Evolutionary conservation across 2,797 vertebrate genomes (phyloP).

Genomic region (Rhinogobio ventralis): DNA sequence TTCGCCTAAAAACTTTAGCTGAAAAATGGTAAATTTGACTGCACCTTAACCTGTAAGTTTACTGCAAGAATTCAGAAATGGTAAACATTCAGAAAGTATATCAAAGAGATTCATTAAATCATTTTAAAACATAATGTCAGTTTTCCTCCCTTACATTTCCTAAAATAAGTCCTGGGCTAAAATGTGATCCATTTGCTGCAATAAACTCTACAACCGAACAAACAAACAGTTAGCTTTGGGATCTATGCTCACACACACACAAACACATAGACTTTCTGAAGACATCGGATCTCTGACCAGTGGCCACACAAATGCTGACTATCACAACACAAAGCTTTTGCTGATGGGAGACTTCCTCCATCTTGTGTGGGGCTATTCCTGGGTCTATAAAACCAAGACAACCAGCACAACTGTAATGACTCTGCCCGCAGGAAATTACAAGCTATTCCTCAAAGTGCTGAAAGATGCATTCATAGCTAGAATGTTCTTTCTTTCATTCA

Average conservation of each 20-base stretch:
- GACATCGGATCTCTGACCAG: constrained; percentile 8
- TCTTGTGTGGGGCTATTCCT: constrained; percentile 27
- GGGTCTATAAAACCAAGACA: constrained; percentile 26
- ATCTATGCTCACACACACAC: constrained; percentile 10
- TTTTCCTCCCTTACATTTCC: neutral
- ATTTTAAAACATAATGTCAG: neutral
- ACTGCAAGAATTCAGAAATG: neutral
- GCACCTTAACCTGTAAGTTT: neutral
- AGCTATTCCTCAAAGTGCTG: constrained; percentile 45
- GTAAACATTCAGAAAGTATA: neutral
- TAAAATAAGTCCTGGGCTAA: neutral
- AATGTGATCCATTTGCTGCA: neutral
- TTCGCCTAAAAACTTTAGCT: too few relatives aligned
- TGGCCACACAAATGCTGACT: constrained; percentile 40
- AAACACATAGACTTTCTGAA: neutral
- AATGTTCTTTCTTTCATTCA: neutral
- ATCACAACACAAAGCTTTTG: constrained; percentile 32
- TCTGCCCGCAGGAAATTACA: constrained; percentile 36
- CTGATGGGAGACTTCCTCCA: constrained; percentile 40
- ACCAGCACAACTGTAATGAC: constrained; percentile 23
- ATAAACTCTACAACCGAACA: neutral
- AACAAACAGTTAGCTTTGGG: neutral
- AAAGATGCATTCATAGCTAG: constrained; percentile 26
- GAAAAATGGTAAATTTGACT: neutral
- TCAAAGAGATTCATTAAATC: neutral